These are phyloP conservation scores for Lutraria lutraria DNA, from an alignment of 2,888 invertebrate species.

Conservation along the genomic window DNA sequence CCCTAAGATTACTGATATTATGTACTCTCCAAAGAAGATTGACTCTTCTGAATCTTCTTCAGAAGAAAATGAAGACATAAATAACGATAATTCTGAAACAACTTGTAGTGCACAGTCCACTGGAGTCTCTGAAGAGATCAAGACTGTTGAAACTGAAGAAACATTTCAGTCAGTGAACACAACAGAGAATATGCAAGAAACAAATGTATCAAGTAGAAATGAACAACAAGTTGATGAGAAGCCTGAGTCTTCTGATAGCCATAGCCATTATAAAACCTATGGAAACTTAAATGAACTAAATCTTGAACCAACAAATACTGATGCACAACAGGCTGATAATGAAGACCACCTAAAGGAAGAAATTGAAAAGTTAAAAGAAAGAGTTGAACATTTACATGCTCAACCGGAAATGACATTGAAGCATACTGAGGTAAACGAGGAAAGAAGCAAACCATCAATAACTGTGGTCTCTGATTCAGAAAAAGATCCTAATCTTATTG, in stretches of 20 bases:
- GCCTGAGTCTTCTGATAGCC: slow-evolving; percentile 19
- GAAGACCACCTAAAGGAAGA: slow-evolving; percentile 38
- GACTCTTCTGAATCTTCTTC: slow-evolving; percentile 60
- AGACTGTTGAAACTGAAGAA: slow-evolving; percentile 30
- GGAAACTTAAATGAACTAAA: slow-evolving; percentile 62
- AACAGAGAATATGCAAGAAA: not conserved
- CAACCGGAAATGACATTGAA: slow-evolving; percentile 6
- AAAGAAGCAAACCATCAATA: not conserved
- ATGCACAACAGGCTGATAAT: slow-evolving; percentile 41
- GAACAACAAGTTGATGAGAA: slow-evolving; percentile 17
- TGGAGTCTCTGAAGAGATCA: slow-evolving; percentile 30
- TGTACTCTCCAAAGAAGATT: slow-evolving; percentile 64
- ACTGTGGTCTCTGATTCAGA: slow-evolving; percentile 43
- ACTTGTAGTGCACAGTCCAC: slow-evolving; percentile 26
- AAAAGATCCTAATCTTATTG: slow-evolving; percentile 53
- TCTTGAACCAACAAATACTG: slow-evolving; percentile 41
- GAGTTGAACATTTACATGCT: slow-evolving; percentile 42
- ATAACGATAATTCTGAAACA: not conserved
- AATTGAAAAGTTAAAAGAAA: slow-evolving; percentile 52
- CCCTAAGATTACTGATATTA: slow-evolving; percentile 54
- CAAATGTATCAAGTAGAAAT: slow-evolving; percentile 3
- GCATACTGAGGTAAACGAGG: not conserved
- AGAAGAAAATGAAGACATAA: slow-evolving; percentile 27
- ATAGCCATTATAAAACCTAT: slow-evolving; percentile 56
- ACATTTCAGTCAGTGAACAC: not conserved